Base-by-base conservation (phyloP, 2,113 vertebrate species). In the Halichoeres trimaculatus region DNA sequence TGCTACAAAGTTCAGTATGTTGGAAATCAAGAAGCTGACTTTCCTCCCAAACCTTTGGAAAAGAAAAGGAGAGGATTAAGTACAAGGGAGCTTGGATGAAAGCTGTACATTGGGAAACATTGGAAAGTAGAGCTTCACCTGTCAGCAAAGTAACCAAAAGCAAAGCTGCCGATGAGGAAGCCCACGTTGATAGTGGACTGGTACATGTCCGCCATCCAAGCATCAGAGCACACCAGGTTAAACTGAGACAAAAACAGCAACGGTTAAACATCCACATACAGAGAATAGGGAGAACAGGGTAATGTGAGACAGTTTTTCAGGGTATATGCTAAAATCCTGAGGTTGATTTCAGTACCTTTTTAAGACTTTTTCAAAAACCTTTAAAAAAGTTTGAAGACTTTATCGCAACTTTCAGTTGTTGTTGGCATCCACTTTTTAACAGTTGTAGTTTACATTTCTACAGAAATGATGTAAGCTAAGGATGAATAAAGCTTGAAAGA, bases 71-170 rank as follows among this genome's bases (percentile, higher is more conserved):
- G 16, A n/a, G 13, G 14, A 11, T 38, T 41, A 13, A 3, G 40
- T 41, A 41, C 12, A 14, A 12, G 12, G 40, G 14, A 14, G 40
- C 10, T 41, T 43, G 14, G 16, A 43, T 40, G 9, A 4, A 40
- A 10, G 10, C 20, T 41, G 8, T 24, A n/a, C n/a, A 10, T 20
- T 45, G 12, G 13, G 40, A 45, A 45, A 45, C 17, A 45, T 6
- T 45, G 43, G 13, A 14, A 41, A 41, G 14, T 3, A 41, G 10
- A 5, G 10, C 22, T 61, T 82, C 91, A 98, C 97, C 95, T 97
- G 94, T 99, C 97, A 3, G 97, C 96, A 34, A 96, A 87, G 16
- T 97, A 98, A 71, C 97, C 96, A 57, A 97, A 90, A 40, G 79
- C 84, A 70, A 98, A 95, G 0, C 96, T 96, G 0, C 97, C 96